Evolutionary conservation across 2,113 vertebrate species (phyloP).

Genomic region (Brachyhypopomus gauderio): DNA sequence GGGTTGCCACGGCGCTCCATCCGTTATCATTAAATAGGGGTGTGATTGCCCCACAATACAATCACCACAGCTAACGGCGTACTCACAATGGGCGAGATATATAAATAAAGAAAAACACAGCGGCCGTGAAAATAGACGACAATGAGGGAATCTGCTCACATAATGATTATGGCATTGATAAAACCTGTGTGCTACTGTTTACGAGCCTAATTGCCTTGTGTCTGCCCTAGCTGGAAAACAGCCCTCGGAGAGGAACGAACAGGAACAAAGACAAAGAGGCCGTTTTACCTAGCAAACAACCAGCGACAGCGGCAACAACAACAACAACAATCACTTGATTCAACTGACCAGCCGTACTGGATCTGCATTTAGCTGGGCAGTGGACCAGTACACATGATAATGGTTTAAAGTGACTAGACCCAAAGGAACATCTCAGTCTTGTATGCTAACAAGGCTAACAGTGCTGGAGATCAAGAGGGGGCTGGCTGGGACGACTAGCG

Average conservation of each 20-base stretch:
- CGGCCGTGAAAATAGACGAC: constrained; percentile 33
- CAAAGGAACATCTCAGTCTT: too few relatives aligned
- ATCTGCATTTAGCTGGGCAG: too few relatives aligned
- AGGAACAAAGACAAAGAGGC: not conserved
- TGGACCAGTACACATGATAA: too few relatives aligned
- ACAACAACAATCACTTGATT: too few relatives aligned
- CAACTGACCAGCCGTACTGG: too few relatives aligned
- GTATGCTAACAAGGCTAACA: not conserved
- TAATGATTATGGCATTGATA: constrained; percentile 56
- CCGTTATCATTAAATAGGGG: constrained; percentile 55
- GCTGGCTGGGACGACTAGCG: not conserved
- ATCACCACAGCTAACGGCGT: constrained; percentile 22
- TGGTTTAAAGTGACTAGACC: too few relatives aligned
- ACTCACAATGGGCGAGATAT: constrained; percentile 39
- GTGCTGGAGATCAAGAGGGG: not conserved
- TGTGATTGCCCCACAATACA: constrained; percentile 48
- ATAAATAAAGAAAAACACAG: constrained; percentile 34
- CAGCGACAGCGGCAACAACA: too few relatives aligned
- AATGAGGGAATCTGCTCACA: constrained; percentile 48
- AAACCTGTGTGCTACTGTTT: constrained; percentile 28
- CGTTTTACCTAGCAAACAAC: not conserved
- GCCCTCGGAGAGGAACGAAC: not conserved
- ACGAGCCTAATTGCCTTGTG: constrained; percentile 11
- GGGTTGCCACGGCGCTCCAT: constrained; percentile 48
- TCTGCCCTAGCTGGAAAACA: not conserved